Evolutionary conservation across 1,140 invertebrate species (phyloP).

Genomic region (Micrasema longulum): DNA sequence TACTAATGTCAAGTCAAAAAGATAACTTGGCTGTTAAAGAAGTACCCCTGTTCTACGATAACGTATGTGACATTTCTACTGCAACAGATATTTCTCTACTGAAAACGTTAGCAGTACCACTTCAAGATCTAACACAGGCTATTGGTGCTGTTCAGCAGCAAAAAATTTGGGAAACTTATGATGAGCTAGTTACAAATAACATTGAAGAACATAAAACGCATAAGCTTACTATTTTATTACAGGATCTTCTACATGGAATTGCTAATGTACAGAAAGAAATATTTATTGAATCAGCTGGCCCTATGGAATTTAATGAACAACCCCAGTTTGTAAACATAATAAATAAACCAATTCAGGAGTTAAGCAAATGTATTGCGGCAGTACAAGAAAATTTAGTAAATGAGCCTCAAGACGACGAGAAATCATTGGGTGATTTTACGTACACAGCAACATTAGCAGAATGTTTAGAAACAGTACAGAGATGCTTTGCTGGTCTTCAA

Average conservation of each 20-base stretch:
- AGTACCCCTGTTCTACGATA: constrained; percentile 41
- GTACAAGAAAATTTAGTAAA: constrained; percentile 57
- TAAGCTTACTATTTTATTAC: constrained; percentile 41
- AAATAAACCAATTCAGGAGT: constrained; percentile 60
- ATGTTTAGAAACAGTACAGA: constrained; percentile 53
- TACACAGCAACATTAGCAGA: constrained; percentile 51
- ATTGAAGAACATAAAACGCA: background rate
- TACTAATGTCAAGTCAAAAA: constrained; percentile 28
- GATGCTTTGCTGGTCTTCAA: constrained; percentile 54
- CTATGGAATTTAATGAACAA: constrained; percentile 3
- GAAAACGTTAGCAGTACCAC: constrained; percentile 54
- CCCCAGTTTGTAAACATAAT: constrained; percentile 53
- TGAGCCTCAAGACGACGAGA: constrained; percentile 50
- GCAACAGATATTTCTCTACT: constrained; percentile 51
- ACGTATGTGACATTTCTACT: constrained; percentile 40
- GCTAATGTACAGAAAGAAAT: constrained; percentile 48
- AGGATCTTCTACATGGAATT: constrained; percentile 50
- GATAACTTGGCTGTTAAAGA: constrained; percentile 44
- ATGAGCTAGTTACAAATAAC: constrained; percentile 7
- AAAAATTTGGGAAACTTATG: constrained; percentile 51
- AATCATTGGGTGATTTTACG: constrained; percentile 48
- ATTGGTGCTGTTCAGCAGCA: constrained; percentile 55
- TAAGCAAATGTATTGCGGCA: constrained; percentile 60
- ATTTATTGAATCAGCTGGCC: constrained; percentile 23
- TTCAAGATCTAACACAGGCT: constrained; percentile 53